Base-by-base conservation (phyloP, 2,797 vertebrate genomes). In the Tragelaphus eurycerus region DNA sequence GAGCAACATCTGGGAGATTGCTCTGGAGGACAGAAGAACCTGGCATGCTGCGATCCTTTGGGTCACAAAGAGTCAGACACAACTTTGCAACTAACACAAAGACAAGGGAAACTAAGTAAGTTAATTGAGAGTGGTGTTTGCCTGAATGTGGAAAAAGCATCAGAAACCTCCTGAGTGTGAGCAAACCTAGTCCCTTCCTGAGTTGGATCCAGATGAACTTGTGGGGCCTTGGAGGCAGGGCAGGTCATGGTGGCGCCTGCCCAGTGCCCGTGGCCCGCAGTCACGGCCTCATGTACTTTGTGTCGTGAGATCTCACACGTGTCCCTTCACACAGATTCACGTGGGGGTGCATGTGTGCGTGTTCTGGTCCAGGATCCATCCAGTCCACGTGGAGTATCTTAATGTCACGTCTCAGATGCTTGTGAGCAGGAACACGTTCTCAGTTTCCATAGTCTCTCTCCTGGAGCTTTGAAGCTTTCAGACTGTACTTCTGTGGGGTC, bases 341-440 rank as follows among this genome's bases (percentile, higher is more conserved):
- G 0, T 62, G 27, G n/a, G 29, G 46, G 15, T 29, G 11, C 1
- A 0, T 5, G 29, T n/a, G 31, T 54, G 74, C 2, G 8, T 57
- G n/a, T 16, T 38, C 46, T 19, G 7, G 57, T 21, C 62, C 52
- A 48, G 52, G 90, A 14, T 27, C 54, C 16, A 6, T 60, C 67
- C 25, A 13, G 71, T 14, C 4, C 46, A 12, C 19, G 10, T 10
- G 50, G n/a, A 2, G 1, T n/a, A 3, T 62, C 46, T 86, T 27
- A 54, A 10, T 4, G n/a, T 31, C n/a, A 4, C 2, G 19, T 46
- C 60, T 4, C 54, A 59, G 64, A 23, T 43, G 25, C 64, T 52
- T 38, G 0, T 19, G 29, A 85, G 52, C 52, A 17, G 7, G 52
- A 48, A 7, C 5, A 6, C 1, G 1, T 21, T 54, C 71, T 84